Percentiles rank a stretch among this genome's conserved stretches.
Conservation (phyloP, 2,797 vertebrate species). For the Ciconia nigra region DNA sequence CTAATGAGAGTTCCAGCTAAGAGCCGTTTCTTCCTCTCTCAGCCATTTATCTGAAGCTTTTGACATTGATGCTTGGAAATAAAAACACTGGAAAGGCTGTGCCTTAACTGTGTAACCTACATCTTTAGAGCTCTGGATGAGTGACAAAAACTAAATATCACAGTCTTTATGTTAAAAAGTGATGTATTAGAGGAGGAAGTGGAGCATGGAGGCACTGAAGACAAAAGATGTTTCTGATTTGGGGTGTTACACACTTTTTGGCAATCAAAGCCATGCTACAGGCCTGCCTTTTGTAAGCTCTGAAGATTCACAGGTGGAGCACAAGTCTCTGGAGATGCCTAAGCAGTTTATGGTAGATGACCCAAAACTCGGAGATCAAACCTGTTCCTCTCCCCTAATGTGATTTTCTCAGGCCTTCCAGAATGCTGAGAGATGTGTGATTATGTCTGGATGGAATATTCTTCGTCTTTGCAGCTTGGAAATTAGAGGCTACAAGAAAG, state of each 20-base stretch:
- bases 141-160: background rate
- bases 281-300: background rate
- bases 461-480: background rate
- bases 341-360: background rate
- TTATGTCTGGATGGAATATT: background rate
- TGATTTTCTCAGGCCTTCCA: background rate
- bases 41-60: background rate
- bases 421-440: background rate
- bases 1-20: background rate
- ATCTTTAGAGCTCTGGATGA: background rate
- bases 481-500: background rate
- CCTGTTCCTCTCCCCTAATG: background rate
- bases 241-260: background rate
- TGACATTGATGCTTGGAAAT: constrained; percentile 23
- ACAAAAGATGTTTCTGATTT: constrained; percentile 26
- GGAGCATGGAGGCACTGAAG: background rate
- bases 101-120: background rate
- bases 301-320: background rate
- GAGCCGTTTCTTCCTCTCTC: background rate
- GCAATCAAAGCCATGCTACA: background rate
- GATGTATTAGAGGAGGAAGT: background rate
- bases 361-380: background rate
- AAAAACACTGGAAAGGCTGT: background rate
- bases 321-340: background rate
- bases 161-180: background rate